Base-by-base conservation (phyloP, 2,888 invertebrate genomes). In the Sthenelais limicola region DNA sequence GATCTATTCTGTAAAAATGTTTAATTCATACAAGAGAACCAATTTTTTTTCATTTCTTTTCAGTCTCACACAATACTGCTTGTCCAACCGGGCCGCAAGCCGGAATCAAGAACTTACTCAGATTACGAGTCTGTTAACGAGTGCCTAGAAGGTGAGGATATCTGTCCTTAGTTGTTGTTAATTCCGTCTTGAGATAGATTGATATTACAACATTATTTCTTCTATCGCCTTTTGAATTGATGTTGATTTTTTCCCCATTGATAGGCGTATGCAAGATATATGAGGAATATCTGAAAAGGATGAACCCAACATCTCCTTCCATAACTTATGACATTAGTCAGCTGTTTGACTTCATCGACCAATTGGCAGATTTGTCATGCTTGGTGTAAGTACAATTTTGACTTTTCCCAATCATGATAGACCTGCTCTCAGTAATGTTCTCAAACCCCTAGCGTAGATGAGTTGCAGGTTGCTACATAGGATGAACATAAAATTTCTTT, bases 271-370 rank as follows among this genome's bases (percentile, higher is more conserved):
- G 99, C 88, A 98, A 98, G 90, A 98, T 99, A 78, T 99, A 97
- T 86, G 99, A 99, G 86, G 98, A 99, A 84, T 98, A 99, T 88
- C 89, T 99, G 80, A 99, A 99, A 87, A 91, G 95, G 74, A 91
- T 94, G 83, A 97, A 98, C 86, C 98, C 99, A 0, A 94, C 96
- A 85, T 95, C 95, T 21, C 96, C 97, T 0, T 96, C 96, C 0
- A 99, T 99, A 76, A 98, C 98, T 0, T 99, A 99, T 85, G 98
- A 99, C 87, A 98, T 99, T 72, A 95, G 94, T 72, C 97, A 99
- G 85, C 90, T 99, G 73, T 99, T 99, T 87, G 97, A 98, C 88
- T 99, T 99, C 86, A 93, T 99, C 78, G 98, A 99, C 88, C 95
- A 95, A 89, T 90, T 99, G 66, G 92, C 95, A 28, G 99, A 99